Evolutionary conservation across 2,888 invertebrate species (phyloP).

Genomic region (Leucophenga montana): DNA sequence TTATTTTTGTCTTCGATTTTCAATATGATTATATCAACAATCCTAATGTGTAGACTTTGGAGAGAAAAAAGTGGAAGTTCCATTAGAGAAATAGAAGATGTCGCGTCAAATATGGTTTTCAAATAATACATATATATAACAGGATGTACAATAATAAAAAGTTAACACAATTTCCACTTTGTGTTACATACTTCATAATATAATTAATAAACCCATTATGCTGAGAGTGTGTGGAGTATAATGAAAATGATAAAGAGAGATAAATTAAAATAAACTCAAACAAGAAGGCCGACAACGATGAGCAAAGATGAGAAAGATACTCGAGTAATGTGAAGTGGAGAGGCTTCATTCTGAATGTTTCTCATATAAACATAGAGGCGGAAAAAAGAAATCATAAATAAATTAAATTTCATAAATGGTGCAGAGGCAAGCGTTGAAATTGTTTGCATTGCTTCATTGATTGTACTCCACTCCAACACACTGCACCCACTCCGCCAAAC

Average conservation of each 20-base stretch:
- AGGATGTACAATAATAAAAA: no score
- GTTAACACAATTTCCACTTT: no score
- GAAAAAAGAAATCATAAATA: conserved; percentile 10
- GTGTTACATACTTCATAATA: no score
- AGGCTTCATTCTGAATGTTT: not conserved
- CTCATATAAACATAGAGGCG: not conserved
- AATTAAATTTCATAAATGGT: conserved; percentile 19
- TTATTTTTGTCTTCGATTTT: no score
- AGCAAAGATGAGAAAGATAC: not conserved
- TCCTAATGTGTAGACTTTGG: no score
- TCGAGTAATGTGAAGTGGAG: not conserved
- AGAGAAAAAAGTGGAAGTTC: no score
- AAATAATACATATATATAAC: no score
- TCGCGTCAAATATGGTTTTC: no score
- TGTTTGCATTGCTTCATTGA: conserved; percentile 60
- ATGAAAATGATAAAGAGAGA: not conserved
- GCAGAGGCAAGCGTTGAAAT: conserved; percentile 55
- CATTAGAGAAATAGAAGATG: no score
- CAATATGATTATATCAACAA: no score
- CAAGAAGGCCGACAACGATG: conserved; percentile 1
- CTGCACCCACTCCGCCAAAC: not conserved
- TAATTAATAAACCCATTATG: no score
- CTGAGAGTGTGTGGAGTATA: not conserved
- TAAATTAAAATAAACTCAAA: conserved; percentile 6
- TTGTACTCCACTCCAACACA: conserved; percentile 35